These are phyloP conservation scores for Phymanthus crucifer DNA, from an alignment of 92 coral and sea anemone species.

Conservation along the genomic window DNA sequence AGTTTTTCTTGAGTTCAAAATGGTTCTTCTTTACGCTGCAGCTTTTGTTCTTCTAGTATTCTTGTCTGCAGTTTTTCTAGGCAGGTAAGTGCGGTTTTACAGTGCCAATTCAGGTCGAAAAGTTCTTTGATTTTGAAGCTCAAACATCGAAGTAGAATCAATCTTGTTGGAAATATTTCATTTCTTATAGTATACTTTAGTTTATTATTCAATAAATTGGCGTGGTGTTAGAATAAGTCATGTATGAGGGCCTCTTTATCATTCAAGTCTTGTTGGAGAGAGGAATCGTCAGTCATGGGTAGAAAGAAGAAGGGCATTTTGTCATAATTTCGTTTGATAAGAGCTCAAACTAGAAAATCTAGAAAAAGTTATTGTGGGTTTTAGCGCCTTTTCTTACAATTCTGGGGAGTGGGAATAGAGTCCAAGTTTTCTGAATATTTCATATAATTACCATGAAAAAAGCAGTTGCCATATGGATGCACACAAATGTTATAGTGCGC, in stretches of 20 bases:
- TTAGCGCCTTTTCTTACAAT: too few species aligned
- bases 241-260: too few species aligned
- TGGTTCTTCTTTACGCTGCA: constrained; percentile 61
- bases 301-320: too few species aligned
- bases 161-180: background rate
- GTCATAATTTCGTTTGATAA: too few species aligned
- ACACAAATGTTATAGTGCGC: too few species aligned
- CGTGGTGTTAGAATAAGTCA: background rate
- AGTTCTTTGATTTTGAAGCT: background rate
- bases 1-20: constrained; percentile 7
- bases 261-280: background rate
- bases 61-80: constrained; percentile 65
- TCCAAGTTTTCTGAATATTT: too few species aligned
- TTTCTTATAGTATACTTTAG: background rate
- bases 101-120: background rate
- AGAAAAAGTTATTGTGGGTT: too few species aligned
- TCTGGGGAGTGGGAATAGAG: too few species aligned
- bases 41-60: constrained; percentile 39
- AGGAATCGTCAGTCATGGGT: too few species aligned
- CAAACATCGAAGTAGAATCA: background rate
- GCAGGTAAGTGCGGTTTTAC: constrained; percentile 52
- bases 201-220: background rate
- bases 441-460: too few species aligned
- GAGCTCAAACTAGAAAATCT: too few species aligned
- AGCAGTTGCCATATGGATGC: too few species aligned